phyloP scores from a whole-genome alignment of 2,888 invertebrate genomes.

The Caenorhabditis virilis region DNA sequence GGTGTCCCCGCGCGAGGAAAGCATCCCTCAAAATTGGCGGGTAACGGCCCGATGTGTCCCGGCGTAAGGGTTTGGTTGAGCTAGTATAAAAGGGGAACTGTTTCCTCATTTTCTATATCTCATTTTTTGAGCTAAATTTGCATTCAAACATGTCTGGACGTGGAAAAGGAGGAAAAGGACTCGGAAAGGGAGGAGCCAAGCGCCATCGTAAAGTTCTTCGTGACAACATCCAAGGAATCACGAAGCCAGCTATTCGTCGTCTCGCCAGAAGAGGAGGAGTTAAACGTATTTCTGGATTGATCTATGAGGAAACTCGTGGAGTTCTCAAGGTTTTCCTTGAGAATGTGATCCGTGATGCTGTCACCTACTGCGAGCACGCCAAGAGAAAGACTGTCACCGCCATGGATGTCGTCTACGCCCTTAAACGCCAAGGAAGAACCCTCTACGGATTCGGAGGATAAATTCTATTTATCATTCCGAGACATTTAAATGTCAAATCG shows the following conservation, averaged over 20 bases:
- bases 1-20: too few species aligned
- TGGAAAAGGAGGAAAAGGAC: conserved; percentile 81
- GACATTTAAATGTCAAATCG: not conserved
- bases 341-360: conserved; percentile 83
- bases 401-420: conserved; percentile 85
- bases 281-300: conserved; percentile 61
- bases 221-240: conserved; percentile 56
- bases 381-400: conserved; percentile 85
- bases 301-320: conserved; percentile 41
- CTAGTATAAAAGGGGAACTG: not conserved
- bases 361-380: conserved; percentile 84
- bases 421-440: conserved; percentile 82
- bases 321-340: conserved; percentile 77
- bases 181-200: conserved; percentile 82
- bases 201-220: conserved; percentile 73
- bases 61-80: too few species aligned
- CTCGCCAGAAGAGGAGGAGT: conserved; percentile 68
- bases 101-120: not conserved
- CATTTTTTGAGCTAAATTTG: not conserved
- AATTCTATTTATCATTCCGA: conserved; percentile 8
- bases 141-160: conserved; percentile 77
- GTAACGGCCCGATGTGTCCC: not conserved
- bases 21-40: too few species aligned
- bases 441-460: conserved; percentile 75
- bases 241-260: conserved; percentile 22